Percentiles rank a stretch among this genome's conserved stretches.
These are phyloP conservation scores for Mesorhabditis spiculigera DNA, from an alignment of 2,888 invertebrate species.

Conservation along the genomic window DNA sequence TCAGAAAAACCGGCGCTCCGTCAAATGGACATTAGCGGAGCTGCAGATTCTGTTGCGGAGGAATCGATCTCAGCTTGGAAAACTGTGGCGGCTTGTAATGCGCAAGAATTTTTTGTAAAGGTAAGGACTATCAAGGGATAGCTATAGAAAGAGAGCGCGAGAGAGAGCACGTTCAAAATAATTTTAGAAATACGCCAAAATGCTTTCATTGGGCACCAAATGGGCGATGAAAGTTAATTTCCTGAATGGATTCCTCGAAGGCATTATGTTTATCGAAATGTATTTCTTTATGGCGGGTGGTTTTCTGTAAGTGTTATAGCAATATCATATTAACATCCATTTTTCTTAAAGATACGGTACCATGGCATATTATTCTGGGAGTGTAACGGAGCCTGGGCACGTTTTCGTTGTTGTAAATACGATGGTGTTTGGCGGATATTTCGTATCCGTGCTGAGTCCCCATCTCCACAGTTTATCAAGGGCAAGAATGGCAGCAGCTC, in stretches of 20 bases:
- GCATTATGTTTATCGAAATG: constrained; percentile 26
- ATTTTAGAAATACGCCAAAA: constrained; percentile 12
- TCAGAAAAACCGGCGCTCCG: constrained; percentile 17
- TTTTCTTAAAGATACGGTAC: constrained; percentile 26
- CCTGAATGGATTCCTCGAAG: constrained; percentile 39
- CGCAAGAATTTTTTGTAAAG: constrained; percentile 31
- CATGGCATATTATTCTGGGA: constrained; percentile 25
- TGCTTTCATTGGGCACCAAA: constrained; percentile 4
- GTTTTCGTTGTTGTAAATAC: constrained; percentile 35
- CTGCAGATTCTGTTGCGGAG: neutral
- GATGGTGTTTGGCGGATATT: constrained; percentile 33
- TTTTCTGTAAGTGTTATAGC: constrained; percentile 23
- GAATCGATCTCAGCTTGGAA: constrained; percentile 10
- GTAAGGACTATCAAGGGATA: constrained; percentile 16
- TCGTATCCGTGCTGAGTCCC: constrained; percentile 31
- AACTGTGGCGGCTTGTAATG: constrained; percentile 39
- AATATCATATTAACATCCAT: neutral
- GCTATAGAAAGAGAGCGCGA: constrained; percentile 15
- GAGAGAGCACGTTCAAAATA: neutral
- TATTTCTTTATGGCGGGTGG: constrained; percentile 32
- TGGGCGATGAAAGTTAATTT: constrained; percentile 18
- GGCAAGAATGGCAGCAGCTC: constrained; percentile 28
- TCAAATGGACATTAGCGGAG: neutral
- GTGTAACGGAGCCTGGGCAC: constrained; percentile 27
- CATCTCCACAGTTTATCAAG: constrained; percentile 27